Conservation (phyloP, 1,140 invertebrate genomes). For the Anastatus disparis region DNA sequence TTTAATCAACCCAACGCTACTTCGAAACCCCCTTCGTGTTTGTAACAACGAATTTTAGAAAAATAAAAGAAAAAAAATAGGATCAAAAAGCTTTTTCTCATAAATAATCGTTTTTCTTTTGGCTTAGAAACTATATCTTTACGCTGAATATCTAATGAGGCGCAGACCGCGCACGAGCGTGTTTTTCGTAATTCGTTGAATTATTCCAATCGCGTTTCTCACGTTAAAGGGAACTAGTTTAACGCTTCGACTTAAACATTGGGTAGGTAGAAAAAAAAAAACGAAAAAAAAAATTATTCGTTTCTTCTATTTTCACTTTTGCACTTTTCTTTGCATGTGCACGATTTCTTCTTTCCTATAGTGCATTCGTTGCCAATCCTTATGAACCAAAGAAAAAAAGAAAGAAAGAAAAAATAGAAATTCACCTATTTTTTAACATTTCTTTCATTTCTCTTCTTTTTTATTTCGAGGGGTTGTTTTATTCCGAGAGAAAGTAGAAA, state of each 20-base stretch:
- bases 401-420: not conserved
- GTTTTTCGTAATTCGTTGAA: constrained; percentile 65
- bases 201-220: constrained; percentile 65
- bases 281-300: constrained; percentile 9
- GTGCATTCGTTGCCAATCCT: not conserved
- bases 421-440: constrained; percentile 3
- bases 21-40: no score
- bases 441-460: not conserved
- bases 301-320: constrained; percentile 17
- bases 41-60: no score
- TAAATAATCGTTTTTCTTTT: constrained; percentile 9
- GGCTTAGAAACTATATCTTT: constrained; percentile 53
- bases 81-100: constrained; percentile 4
- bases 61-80: no score
- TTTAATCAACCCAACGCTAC: no score
- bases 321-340: not conserved
- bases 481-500: constrained; percentile 53
- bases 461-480: not conserved
- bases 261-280: not conserved
- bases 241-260: constrained; percentile 19
- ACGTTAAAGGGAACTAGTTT: constrained; percentile 48
- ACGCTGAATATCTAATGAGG: constrained; percentile 64
- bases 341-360: constrained; percentile 3
- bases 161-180: constrained; percentile 64
- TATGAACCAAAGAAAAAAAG: not conserved